phyloP scores from a whole-genome alignment of 1,140 invertebrate genomes.

The Eupristina koningsbergeri region DNA sequence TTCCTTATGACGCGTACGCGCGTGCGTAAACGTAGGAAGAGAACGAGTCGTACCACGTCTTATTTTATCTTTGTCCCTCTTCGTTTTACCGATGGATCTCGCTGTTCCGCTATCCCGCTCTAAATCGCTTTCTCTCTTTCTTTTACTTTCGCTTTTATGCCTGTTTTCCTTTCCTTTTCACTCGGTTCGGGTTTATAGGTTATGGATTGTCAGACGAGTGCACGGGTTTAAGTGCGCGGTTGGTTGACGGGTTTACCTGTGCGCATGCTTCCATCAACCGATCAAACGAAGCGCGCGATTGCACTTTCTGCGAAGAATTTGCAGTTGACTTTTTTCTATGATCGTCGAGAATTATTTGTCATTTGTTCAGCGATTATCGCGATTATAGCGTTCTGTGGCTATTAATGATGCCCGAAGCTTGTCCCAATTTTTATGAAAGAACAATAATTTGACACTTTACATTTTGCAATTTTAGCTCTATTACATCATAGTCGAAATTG shows the following conservation, averaged over 20 bases:
- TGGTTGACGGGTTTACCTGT: neutral
- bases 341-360: too few relatives aligned
- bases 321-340: too few relatives aligned
- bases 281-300: neutral
- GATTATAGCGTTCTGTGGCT: too few relatives aligned
- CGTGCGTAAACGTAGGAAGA: conserved; percentile 3
- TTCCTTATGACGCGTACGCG: neutral
- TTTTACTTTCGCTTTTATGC: neutral
- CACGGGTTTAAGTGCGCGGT: neutral
- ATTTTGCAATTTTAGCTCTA: too few relatives aligned
- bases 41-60: too few relatives aligned
- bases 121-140: neutral
- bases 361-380: too few relatives aligned
- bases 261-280: neutral
- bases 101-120: neutral
- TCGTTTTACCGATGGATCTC: neutral
- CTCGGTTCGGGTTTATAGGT: conserved; percentile 40
- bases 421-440: too few relatives aligned
- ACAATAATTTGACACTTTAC: too few relatives aligned
- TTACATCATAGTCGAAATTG: too few relatives aligned
- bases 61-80: too few relatives aligned
- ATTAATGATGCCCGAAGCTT: too few relatives aligned
- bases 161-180: neutral
- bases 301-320: too few relatives aligned
- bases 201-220: neutral